A percentile compares a stretch with the other conserved stretches of the same genome.
Conservation (phyloP, 2,888 invertebrate species). For the Cremastobaeus sp. region DNA sequence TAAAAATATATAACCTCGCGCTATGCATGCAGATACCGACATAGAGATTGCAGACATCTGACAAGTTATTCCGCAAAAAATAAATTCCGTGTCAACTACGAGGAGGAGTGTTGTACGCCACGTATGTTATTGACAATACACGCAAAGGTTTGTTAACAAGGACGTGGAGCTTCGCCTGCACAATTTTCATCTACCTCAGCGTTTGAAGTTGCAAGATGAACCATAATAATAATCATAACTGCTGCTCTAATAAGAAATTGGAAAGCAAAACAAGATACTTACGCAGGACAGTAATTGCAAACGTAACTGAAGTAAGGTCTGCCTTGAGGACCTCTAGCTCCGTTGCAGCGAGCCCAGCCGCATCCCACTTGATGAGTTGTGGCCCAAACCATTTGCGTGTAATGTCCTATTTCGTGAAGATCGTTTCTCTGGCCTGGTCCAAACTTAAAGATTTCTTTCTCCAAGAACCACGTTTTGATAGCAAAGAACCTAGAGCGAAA, state of each 20-base stretch:
- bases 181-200: too few species aligned
- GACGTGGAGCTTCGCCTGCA: too few species aligned
- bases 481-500: conserved; percentile 91
- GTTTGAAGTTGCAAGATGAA: too few species aligned
- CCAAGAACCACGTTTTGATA: conserved; percentile 87
- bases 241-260: too few species aligned
- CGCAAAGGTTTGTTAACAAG: too few species aligned
- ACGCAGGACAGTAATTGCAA: conserved; percentile 92
- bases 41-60: conserved; percentile 23
- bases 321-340: conserved; percentile 80
- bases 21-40: conserved; percentile 1
- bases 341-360: conserved; percentile 85
- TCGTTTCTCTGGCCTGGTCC: conserved; percentile 81
- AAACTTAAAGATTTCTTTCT: conserved; percentile 86
- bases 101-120: neutral
- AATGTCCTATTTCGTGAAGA: conserved; percentile 85
- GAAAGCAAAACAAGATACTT: conserved; percentile 79
- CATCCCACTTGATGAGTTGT: conserved; percentile 88
- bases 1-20: conserved; percentile 19
- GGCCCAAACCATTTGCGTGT: conserved; percentile 91
- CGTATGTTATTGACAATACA: conserved; percentile 2
- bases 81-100: conserved; percentile 14
- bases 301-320: conserved; percentile 87
- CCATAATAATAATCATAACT: too few species aligned
- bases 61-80: conserved; percentile 27